Conservation (phyloP, 2,888 invertebrate species). For the Drosophila pegasa region DNA sequence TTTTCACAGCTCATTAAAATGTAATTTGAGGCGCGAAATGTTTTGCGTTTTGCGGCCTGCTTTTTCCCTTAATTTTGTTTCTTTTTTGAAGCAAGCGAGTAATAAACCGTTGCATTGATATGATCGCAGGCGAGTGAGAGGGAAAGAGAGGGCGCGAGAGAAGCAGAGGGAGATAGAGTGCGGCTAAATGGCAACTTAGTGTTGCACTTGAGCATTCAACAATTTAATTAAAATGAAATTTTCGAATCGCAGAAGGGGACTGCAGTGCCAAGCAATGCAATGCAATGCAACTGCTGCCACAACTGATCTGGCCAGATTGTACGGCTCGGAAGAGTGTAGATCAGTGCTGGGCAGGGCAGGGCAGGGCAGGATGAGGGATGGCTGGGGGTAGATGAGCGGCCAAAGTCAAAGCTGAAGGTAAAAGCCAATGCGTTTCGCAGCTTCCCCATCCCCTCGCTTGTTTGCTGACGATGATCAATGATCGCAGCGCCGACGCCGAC, state of each 20-base stretch:
- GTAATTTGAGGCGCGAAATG: conserved; percentile 75
- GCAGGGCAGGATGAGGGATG: not conserved
- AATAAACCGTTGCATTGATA: conserved; percentile 77
- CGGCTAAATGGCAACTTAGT: conserved; percentile 64
- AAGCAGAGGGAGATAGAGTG: not conserved
- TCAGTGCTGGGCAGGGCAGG: not conserved
- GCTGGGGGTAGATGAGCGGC: conserved; percentile 35
- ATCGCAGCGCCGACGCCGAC: conserved; percentile 62
- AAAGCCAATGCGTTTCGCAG: conserved; percentile 36
- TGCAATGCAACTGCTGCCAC: conserved; percentile 36
- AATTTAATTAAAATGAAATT: conserved; percentile 82
- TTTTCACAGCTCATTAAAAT: conserved; percentile 81
- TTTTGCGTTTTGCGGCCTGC: conserved; percentile 51
- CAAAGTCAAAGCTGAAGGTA: conserved; percentile 51
- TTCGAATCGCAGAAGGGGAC: conserved; percentile 67
- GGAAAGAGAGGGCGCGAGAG: not conserved
- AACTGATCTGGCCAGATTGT: conserved; percentile 38
- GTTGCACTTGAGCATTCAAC: conserved; percentile 73
- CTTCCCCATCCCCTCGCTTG: conserved; percentile 29
- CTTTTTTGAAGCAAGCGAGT: conserved; percentile 22
- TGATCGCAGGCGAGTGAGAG: conserved; percentile 38
- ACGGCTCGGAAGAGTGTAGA: conserved; percentile 1
- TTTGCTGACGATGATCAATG: conserved; percentile 76
- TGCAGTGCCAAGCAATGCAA: conserved; percentile 12
- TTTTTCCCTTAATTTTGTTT: not conserved